Evolutionary conservation across 2,888 invertebrate genomes (phyloP), one percentile per base, ranked within the genome.

Genomic region (Tetheella fluctuosa): DNA sequence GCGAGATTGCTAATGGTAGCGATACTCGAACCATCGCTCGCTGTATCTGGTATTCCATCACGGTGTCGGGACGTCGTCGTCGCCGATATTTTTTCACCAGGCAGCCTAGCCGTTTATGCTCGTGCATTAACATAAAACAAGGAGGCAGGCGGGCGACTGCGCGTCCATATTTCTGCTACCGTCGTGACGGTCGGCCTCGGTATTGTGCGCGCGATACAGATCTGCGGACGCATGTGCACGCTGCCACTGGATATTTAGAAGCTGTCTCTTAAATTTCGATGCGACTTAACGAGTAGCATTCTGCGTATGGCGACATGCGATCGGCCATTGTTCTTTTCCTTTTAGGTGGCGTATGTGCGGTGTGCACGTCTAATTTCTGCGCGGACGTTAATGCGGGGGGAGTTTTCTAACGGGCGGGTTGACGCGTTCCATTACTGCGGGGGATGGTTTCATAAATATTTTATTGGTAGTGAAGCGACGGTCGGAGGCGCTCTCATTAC

Each of bases 51-150:
- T 84, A 80, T 85, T 86, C 84, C 85, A 91, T 91, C 91, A 88
- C 78, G 69, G 74, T 48, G 48, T 20, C 48, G 48, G 79, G 71
- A 69, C 69, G 73, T 69, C 76, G 81, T 70, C 78, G 81, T 70
- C 79, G 74, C 67, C 73, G 83, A 83, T 84, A 86, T 84, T 86
- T 86, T 88, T 86, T 84, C 55, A 28, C 34, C 13, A n/a, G 34
- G 20, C 20, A 55, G 37, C 70, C 48, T 80, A 77, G 81, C 84
- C 85, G 83, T 82, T 85, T 86, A 85, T 84, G 83, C 83, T 75
- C 76, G 73, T 74, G 82, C 89, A 93, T 93, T 92, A 89, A 90
- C 92, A 93, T 93, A 93, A 91, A 93, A 91, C 91, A 91, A 87
- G 90, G 77, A 77, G 83, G 85, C 83, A 80, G 79, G 87, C 85